Percentiles rank a stretch among this genome's conserved stretches.
phyloP scores from a whole-genome alignment of 2,113 vertebrate species.

The Reinhardtius hippoglossoides region DNA sequence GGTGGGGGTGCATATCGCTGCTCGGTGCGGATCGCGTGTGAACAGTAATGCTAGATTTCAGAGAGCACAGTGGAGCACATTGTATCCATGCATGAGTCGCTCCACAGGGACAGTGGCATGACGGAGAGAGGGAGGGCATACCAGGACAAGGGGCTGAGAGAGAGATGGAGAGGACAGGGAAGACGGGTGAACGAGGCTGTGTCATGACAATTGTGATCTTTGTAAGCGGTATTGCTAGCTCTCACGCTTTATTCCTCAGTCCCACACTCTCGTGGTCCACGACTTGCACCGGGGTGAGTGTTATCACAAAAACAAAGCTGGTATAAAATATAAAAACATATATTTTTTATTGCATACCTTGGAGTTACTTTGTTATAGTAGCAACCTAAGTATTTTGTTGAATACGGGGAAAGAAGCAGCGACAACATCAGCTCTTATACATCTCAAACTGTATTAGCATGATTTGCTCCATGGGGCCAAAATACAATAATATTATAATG shows the following conservation, averaged over 20 bases:
- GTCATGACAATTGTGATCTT: slow-evolving; percentile 70
- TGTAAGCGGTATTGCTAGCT: slow-evolving; percentile 53
- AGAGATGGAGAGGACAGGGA: slow-evolving; percentile 17
- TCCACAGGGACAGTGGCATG: slow-evolving; percentile 60
- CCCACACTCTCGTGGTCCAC: slow-evolving; percentile 10
- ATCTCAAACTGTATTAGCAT: no score
- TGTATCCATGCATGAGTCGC: slow-evolving; percentile 74
- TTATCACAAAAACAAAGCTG: slow-evolving; percentile 1
- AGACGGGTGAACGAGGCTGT: slow-evolving; percentile 48
- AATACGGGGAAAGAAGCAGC: background rate
- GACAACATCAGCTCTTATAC: no score
- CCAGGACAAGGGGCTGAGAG: slow-evolving; percentile 61
- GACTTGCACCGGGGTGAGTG: background rate
- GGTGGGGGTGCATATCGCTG: slow-evolving; percentile 34
- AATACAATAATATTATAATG: no score
- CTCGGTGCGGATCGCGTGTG: slow-evolving; percentile 72
- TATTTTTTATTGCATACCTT: background rate
- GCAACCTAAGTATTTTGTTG: no score
- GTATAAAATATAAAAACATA: background rate
- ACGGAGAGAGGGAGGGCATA: slow-evolving; percentile 56
- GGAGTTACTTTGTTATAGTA: background rate
- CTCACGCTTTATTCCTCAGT: slow-evolving; percentile 39
- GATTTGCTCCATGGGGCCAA: no score
- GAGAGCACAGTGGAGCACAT: slow-evolving; percentile 76
- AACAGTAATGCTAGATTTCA: slow-evolving; percentile 73